Percentiles rank a stretch among this genome's conserved stretches.
Conservation (phyloP, 2,113 vertebrate genomes). For the Halcyon senegalensis region DNA sequence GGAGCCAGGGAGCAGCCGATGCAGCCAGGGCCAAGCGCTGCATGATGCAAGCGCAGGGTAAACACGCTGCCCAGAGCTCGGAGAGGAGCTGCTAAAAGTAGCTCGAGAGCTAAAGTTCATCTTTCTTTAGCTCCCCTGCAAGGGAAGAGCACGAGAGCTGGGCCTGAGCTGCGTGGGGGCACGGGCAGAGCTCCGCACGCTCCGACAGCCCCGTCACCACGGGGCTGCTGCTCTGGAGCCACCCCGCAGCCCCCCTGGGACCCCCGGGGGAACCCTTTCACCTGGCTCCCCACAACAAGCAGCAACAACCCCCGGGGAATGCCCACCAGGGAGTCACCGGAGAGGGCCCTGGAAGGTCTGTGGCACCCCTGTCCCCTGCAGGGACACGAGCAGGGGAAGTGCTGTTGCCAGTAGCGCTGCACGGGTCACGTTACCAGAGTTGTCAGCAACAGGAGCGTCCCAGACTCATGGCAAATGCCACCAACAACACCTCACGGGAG, state of each 20-base stretch:
- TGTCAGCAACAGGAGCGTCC: fast-evolving
- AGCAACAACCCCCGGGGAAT: fast-evolving
- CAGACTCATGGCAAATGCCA: not conserved
- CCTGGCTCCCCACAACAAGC: fast-evolving
- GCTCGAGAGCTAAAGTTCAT: not conserved
- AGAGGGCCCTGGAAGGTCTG: fast-evolving
- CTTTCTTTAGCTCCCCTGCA: not conserved
- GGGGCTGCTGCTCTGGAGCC: not conserved
- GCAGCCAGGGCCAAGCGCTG: not conserved
- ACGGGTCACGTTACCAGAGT: no score
- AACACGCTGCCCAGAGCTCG: not conserved
- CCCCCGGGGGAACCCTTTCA: not conserved
- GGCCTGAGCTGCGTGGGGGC: fast-evolving
- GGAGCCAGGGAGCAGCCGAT: not conserved
- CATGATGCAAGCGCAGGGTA: not conserved
- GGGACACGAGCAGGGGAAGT: fast-evolving
- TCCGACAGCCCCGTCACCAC: fast-evolving
- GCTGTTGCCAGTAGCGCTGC: fast-evolving
- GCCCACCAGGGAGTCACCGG: fast-evolving
- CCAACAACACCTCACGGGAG: fast-evolving
- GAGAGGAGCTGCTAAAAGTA: conserved; percentile 9
- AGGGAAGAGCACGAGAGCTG: not conserved
- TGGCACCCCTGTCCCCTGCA: no score
- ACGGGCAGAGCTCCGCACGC: not conserved
- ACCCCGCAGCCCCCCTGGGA: not conserved